Evolutionary conservation across 2,797 vertebrate genomes (phyloP), one percentile per base, ranked within the genome.

Genomic region (Xenopus petersii): DNA sequence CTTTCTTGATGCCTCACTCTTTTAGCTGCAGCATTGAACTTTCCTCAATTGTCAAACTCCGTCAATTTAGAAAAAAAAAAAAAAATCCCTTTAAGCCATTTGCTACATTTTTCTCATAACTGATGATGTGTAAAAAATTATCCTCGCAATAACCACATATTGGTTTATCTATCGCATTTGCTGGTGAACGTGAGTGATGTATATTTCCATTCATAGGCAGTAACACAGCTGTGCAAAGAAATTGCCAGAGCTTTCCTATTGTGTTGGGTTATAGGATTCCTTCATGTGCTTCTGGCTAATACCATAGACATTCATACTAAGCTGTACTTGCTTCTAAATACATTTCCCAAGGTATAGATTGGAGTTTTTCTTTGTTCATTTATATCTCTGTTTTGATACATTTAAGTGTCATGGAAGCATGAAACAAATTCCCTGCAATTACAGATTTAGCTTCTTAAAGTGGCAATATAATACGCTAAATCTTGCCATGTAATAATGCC

Each of bases 201-300:
- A 67, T 51, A 65, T n/a, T 46, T 16, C 64, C 64, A 65, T 51
- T 67, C 51, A 67, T 49, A 24, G 64, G 46, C 64, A 49, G 64
- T 67, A 51, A 67, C 64, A 67, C 64, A 67, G 64, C 64, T 67
- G 64, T 67, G 64, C 12, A 26, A 30, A 67, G 47, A 67, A 49
- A 49, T 49, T 51, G n/a, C 21, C 64, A 67, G 9, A 26, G 24
- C 17, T 51, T 67, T 67, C 47, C 64, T 7, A 26, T 67, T 51
- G 64, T 51, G 47, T 21, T 13, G 21, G 26, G 47, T 67, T 67
- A 67, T 47, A 67, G 47, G 47, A 49, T 67, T 67, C 36, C 26
- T 67, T 67, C 10, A 51, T 67, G 16, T 51, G 46, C 64, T 51
- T 51, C 48, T 67, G 47, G 47, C 64, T 67, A 67, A 12, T 47